Percentiles rank a stretch among this genome's conserved stretches.
Conservation (phyloP, 2,888 invertebrate genomes). For the Acholoe squamosa region DNA sequence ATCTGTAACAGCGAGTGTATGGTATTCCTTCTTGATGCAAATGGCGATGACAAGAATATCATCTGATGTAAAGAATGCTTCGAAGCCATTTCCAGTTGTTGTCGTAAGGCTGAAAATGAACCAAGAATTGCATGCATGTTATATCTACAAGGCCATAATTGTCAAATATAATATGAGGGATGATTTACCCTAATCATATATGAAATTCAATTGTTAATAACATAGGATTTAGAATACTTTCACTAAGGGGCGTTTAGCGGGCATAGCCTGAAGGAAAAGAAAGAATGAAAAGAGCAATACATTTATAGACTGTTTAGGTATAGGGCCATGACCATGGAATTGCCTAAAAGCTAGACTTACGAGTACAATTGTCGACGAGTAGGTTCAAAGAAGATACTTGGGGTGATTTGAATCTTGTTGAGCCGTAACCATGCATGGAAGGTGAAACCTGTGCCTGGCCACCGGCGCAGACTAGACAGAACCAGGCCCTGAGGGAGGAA, state of each 20-base stretch:
- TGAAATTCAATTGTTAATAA: no score
- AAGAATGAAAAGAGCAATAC: no score
- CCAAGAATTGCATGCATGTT: no score
- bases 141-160: no score
- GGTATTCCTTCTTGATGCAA: slow-evolving; percentile 86
- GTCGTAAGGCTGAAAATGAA: slow-evolving; percentile 84
- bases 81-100: slow-evolving; percentile 85
- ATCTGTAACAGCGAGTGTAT: slow-evolving; percentile 85
- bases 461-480: slow-evolving; percentile 86
- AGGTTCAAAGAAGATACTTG: slow-evolving; percentile 58
- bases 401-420: slow-evolving; percentile 74
- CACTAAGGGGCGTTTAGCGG: no score
- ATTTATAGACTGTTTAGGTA: no score
- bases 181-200: no score
- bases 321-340: no score
- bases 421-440: slow-evolving; percentile 86
- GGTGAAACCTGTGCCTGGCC: slow-evolving; percentile 86
- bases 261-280: no score
- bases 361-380: slow-evolving; percentile 85
- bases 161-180: no score
- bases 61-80: slow-evolving; percentile 86
- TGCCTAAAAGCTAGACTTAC: slow-evolving; percentile 74
- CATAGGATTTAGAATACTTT: no score
- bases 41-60: slow-evolving; percentile 86
- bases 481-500: slow-evolving; percentile 84